Conservation (phyloP, 2,113 vertebrate genomes). For the Tachysurus vachellii region DNA sequence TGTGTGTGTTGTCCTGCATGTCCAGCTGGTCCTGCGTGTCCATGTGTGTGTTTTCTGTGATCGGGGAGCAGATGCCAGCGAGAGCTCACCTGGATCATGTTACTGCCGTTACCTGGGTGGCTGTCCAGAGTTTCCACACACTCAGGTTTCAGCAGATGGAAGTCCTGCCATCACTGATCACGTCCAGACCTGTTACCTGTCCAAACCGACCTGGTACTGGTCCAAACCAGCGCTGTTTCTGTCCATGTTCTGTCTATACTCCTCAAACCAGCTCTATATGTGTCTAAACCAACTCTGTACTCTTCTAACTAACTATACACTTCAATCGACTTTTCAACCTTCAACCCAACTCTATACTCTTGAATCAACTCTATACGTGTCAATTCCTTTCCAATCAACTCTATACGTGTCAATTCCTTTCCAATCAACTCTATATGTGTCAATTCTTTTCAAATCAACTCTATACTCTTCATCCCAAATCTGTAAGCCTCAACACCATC, state of each 20-base stretch:
- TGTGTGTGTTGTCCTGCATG: not conserved
- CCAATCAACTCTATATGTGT: not conserved
- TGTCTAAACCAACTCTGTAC: not conserved
- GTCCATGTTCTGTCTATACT: not conserved
- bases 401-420: not conserved
- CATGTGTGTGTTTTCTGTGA: not conserved
- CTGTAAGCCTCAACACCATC: not conserved
- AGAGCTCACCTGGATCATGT: slow-evolving; percentile 41
- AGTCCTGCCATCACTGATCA: slow-evolving; percentile 36
- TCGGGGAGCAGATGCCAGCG: slow-evolving; percentile 48
- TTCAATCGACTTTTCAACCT: too few species aligned
- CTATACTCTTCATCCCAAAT: not conserved
- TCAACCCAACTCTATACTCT: not conserved
- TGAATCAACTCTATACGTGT: not conserved
- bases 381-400: not conserved
- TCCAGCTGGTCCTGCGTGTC: slow-evolving; percentile 18
- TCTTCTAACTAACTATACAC: not conserved
- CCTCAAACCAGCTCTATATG: too few species aligned
- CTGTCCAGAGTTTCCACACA: slow-evolving; percentile 36
- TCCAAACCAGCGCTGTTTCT: not conserved
- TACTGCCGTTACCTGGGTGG: slow-evolving; percentile 49
- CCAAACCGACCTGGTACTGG: not conserved
- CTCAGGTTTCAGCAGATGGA: slow-evolving; percentile 55
- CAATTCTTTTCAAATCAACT: not conserved
- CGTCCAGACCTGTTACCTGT: not conserved